phyloP scores from a whole-genome alignment of 2,888 invertebrate genomes.

The Perdita meconis region DNA sequence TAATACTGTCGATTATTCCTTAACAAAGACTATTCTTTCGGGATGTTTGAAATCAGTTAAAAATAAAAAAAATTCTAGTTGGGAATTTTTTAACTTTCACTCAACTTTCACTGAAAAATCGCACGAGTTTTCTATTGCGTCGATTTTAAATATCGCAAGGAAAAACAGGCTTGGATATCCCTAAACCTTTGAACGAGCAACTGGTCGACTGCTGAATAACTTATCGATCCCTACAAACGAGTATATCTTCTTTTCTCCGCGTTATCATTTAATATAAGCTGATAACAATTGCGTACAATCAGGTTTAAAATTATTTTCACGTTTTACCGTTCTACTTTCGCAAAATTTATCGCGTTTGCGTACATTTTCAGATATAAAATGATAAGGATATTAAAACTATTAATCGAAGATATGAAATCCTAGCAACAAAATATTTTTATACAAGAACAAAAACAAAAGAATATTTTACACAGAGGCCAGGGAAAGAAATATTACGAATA shows the following conservation, averaged over 20 bases:
- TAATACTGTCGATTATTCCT: neutral
- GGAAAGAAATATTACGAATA: too few species aligned
- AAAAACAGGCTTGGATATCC: conserved; percentile 7
- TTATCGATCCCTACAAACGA: conserved; percentile 30
- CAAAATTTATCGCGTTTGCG: neutral
- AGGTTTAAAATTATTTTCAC: conserved; percentile 25
- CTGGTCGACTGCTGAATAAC: conserved; percentile 44
- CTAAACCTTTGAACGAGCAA: conserved; percentile 36
- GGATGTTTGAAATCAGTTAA: neutral
- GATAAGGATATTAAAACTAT: neutral
- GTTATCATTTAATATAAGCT: conserved; percentile 60
- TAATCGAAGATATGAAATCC: too few species aligned
- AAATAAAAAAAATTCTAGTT: neutral
- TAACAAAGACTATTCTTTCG: neutral
- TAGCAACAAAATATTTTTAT: too few species aligned
- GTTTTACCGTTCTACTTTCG: conserved; percentile 24
- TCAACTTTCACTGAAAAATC: conserved; percentile 1
- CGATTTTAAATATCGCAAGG: neutral
- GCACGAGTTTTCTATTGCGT: neutral
- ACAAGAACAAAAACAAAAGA: too few species aligned
- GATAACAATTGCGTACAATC: conserved; percentile 65
- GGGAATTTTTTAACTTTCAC: neutral
- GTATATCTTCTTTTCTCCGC: conserved; percentile 23
- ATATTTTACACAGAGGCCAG: too few species aligned
- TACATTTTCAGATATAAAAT: neutral